phyloP scores from a whole-genome alignment of 2,888 invertebrate genomes.

The Oscheius onirici region DNA sequence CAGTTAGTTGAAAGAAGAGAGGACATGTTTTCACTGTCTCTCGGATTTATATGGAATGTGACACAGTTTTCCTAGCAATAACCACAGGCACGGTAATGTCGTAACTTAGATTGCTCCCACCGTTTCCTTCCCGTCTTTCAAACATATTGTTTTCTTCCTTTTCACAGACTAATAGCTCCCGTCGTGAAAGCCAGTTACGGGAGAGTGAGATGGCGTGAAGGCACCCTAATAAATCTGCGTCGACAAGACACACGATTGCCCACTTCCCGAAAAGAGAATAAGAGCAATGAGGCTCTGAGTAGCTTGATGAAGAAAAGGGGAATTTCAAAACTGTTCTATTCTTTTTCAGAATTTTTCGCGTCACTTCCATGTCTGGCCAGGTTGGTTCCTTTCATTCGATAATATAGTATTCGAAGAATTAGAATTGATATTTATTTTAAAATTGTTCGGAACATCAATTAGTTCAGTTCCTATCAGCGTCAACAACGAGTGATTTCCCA shows the following conservation, averaged over 20 bases:
- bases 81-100: too few species aligned
- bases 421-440: too few species aligned
- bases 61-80: too few species aligned
- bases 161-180: not conserved
- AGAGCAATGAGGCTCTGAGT: not conserved
- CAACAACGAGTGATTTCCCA: not conserved
- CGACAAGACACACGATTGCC: slow-evolving; percentile 22
- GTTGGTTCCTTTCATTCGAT: not conserved
- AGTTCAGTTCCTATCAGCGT: too few species aligned
- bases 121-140: not conserved
- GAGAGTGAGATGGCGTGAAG: slow-evolving; percentile 7
- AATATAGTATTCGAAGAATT: too few species aligned
- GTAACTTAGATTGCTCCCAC: too few species aligned
- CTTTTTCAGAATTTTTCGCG: slow-evolving; percentile 60
- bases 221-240: slow-evolving; percentile 33
- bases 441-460: slow-evolving; percentile 3
- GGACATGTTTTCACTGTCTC: not conserved
- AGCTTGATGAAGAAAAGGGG: not conserved
- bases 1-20: not conserved
- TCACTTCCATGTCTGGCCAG: slow-evolving; percentile 57
- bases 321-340: not conserved
- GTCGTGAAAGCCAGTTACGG: too few species aligned
- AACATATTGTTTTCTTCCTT: not conserved
- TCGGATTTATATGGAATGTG: too few species aligned
- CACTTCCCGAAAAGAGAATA: slow-evolving; percentile 9